Evolutionary conservation across 2,888 invertebrate species (phyloP).

Genomic region (Melangyna quadrimaculata): DNA sequence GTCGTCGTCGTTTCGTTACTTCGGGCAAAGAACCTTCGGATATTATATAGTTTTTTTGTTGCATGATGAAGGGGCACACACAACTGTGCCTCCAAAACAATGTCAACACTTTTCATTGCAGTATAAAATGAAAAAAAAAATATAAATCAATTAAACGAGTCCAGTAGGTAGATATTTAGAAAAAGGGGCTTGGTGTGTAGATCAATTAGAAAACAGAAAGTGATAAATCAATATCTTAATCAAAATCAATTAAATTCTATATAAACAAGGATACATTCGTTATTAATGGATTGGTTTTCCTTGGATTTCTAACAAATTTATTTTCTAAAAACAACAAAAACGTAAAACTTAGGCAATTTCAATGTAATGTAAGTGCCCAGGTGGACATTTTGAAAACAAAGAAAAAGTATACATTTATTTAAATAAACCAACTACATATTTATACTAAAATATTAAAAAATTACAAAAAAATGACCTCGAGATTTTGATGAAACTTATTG

Average conservation of each 20-base stretch:
- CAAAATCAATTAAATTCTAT: slow-evolving; percentile 7
- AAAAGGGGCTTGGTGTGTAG: neutral
- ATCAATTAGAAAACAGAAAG: slow-evolving; percentile 24
- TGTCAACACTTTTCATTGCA: slow-evolving; percentile 21
- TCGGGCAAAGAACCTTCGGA: slow-evolving; percentile 27
- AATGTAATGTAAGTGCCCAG: no score
- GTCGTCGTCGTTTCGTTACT: neutral
- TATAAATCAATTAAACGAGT: neutral
- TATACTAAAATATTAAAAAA: no score
- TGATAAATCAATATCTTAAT: slow-evolving; percentile 16
- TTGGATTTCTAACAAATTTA: neutral
- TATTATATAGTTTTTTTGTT: neutral
- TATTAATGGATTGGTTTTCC: neutral
- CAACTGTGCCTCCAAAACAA: slow-evolving; percentile 24
- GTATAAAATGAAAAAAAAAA: slow-evolving; percentile 16
- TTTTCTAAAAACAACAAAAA: neutral
- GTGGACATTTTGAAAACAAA: no score
- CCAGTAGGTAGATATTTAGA: no score
- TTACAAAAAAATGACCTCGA: no score
- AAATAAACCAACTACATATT: no score
- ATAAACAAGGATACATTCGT: neutral
- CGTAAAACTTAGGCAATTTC: neutral
- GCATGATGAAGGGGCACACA: neutral
- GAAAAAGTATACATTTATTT: no score
- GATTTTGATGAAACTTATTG: no score